phyloP scores from a whole-genome alignment of 1,140 invertebrate genomes.

The Heliconius hermathena region DNA sequence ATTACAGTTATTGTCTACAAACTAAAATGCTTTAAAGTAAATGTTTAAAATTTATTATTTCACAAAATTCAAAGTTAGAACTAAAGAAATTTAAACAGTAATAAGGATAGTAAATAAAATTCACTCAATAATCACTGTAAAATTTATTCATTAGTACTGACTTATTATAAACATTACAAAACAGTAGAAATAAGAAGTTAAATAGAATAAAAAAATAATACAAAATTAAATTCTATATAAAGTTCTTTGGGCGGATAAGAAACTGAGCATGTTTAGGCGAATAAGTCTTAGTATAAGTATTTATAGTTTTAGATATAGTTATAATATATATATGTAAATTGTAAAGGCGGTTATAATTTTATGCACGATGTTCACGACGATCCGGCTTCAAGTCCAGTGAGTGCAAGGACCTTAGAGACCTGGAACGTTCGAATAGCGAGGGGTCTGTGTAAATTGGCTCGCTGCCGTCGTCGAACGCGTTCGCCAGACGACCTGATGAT shows the following conservation, averaged over 20 bases:
- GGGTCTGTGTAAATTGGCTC: slow-evolving; percentile 97
- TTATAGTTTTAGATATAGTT: slow-evolving; percentile 21
- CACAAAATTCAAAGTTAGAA: background rate
- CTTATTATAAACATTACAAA: slow-evolving; percentile 57
- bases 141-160: slow-evolving; percentile 71
- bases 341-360: slow-evolving; percentile 36
- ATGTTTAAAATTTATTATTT: too few species aligned
- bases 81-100: background rate
- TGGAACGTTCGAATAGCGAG: slow-evolving; percentile 92
- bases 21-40: too few species aligned
- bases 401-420: slow-evolving; percentile 83
- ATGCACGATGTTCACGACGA: slow-evolving; percentile 64
- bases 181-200: slow-evolving; percentile 34
- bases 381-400: slow-evolving; percentile 75
- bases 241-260: slow-evolving; percentile 52
- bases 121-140: slow-evolving; percentile 53
- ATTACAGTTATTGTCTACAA: too few species aligned
- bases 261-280: slow-evolving; percentile 56
- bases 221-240: slow-evolving; percentile 43
- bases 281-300: slow-evolving; percentile 39
- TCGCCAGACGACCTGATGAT: slow-evolving; percentile 71
- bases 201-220: slow-evolving; percentile 27
- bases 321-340: slow-evolving; percentile 3
- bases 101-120: slow-evolving; percentile 27
- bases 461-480: slow-evolving; percentile 90